A percentile compares a stretch with the other conserved stretches of the same genome.
These are phyloP conservation scores for Sphaerophoria taeniata DNA, from an alignment of 2,888 invertebrate species.

Conservation along the genomic window DNA sequence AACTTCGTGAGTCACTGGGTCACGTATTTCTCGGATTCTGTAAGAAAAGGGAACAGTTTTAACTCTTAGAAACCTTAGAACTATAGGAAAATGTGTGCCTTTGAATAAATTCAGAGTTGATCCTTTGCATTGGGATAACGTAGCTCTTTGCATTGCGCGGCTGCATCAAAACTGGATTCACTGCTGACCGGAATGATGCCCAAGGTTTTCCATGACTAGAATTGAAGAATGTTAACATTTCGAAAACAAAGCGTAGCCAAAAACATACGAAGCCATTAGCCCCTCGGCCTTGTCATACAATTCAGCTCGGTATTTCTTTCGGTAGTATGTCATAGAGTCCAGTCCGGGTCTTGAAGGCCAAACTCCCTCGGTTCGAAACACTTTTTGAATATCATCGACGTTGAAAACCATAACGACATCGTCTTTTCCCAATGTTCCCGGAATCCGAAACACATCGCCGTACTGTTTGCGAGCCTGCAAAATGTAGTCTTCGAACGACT, in stretches of 20 bases:
- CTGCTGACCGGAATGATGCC: slow-evolving; percentile 87
- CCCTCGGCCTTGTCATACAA: slow-evolving; percentile 73
- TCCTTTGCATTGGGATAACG: slow-evolving; percentile 83
- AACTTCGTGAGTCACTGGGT: slow-evolving; percentile 79
- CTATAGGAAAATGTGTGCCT: slow-evolving; percentile 75
- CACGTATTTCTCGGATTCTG: slow-evolving; percentile 80
- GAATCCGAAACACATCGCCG: slow-evolving; percentile 82
- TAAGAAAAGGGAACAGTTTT: too few species aligned
- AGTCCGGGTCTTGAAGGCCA: slow-evolving; percentile 82
- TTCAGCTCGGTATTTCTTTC: slow-evolving; percentile 76
- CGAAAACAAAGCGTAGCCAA: slow-evolving; percentile 22
- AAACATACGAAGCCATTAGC: slow-evolving; percentile 69
- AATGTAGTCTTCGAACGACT: slow-evolving; percentile 75
- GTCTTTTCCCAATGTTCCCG: slow-evolving; percentile 79
- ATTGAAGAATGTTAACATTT: background rate
- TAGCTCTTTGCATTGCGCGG: slow-evolving; percentile 85
- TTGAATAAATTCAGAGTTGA: slow-evolving; percentile 82
- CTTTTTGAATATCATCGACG: slow-evolving; percentile 83
- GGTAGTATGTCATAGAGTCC: slow-evolving; percentile 81
- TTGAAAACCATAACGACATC: slow-evolving; percentile 83
- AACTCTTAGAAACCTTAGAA: background rate
- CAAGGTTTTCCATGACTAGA: slow-evolving; percentile 86
- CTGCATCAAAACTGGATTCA: slow-evolving; percentile 87
- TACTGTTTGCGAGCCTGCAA: slow-evolving; percentile 76
- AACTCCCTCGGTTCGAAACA: slow-evolving; percentile 83